These are phyloP conservation scores for Argya squamiceps DNA, from an alignment of 2,797 vertebrate genomes.

Conservation along the genomic window DNA sequence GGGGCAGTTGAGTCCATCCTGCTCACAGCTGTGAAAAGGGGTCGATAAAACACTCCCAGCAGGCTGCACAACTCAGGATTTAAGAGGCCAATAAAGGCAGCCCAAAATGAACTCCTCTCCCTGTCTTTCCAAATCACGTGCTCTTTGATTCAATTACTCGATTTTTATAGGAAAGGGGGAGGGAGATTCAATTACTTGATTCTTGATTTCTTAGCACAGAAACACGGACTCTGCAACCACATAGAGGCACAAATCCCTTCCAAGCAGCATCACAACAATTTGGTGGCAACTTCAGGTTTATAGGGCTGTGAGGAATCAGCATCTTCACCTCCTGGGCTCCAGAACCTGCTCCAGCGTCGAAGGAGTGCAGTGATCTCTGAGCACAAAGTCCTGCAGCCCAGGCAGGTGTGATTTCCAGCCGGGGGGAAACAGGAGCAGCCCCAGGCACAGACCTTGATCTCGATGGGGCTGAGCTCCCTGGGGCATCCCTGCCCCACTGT, in stretches of 20 bases:
- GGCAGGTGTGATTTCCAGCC: background rate
- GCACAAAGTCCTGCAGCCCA: background rate
- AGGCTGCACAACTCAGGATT: background rate
- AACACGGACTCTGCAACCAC: accelerated
- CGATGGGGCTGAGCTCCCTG: background rate
- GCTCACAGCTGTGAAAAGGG: background rate
- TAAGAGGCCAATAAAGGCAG: conserved; percentile 22
- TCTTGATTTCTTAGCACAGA: background rate
- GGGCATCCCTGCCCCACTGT: background rate
- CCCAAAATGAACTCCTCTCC: background rate
- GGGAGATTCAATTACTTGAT: background rate
- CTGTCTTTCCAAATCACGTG: background rate
- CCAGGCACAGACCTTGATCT: background rate
- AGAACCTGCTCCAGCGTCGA: background rate
- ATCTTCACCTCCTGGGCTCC: background rate
- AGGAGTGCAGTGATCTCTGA: background rate
- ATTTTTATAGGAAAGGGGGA: conserved; percentile 16
- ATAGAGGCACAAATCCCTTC: background rate
- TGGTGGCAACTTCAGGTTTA: background rate
- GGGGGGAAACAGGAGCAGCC: background rate
- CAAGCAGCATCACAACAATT: background rate
- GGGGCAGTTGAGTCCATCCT: background rate
- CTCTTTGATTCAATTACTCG: background rate
- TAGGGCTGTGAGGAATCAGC: background rate
- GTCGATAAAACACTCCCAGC: background rate